phyloP scores from a whole-genome alignment of 2,113 vertebrate genomes.

The Calyptommatus sinebrachiatus region DNA sequence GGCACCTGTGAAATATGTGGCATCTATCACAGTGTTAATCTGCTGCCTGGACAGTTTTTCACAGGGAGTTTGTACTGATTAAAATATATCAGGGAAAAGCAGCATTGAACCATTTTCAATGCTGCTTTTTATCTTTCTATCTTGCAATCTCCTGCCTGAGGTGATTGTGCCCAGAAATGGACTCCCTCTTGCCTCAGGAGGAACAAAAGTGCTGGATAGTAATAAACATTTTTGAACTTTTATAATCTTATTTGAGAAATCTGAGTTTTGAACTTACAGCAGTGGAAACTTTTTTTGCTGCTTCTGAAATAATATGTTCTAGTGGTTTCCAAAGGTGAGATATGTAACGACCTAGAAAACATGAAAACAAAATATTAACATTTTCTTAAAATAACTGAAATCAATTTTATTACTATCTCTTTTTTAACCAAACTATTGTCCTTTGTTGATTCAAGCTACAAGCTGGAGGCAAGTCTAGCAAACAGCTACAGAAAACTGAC shows the following conservation, averaged over 20 bases:
- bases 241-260: neutral
- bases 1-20: no score
- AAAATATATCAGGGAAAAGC: no score
- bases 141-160: no score
- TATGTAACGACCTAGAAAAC: slow-evolving; percentile 81
- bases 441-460: slow-evolving; percentile 1
- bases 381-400: neutral
- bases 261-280: slow-evolving; percentile 73
- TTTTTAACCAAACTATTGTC: neutral
- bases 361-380: slow-evolving; percentile 25
- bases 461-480: neutral
- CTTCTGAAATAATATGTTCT: slow-evolving; percentile 81
- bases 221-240: neutral
- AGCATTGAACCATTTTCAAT: no score
- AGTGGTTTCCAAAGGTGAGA: slow-evolving; percentile 90
- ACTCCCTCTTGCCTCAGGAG: no score
- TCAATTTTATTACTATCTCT: neutral
- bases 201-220: neutral
- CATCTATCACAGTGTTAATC: no score
- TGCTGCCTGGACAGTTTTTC: no score
- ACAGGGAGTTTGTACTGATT: no score
- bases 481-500: neutral
- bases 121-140: no score
- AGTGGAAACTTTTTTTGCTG: slow-evolving; percentile 80
- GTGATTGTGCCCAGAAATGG: no score